phyloP scores from a whole-genome alignment of 2,797 vertebrate species.

The Galaxias olidus region DNA sequence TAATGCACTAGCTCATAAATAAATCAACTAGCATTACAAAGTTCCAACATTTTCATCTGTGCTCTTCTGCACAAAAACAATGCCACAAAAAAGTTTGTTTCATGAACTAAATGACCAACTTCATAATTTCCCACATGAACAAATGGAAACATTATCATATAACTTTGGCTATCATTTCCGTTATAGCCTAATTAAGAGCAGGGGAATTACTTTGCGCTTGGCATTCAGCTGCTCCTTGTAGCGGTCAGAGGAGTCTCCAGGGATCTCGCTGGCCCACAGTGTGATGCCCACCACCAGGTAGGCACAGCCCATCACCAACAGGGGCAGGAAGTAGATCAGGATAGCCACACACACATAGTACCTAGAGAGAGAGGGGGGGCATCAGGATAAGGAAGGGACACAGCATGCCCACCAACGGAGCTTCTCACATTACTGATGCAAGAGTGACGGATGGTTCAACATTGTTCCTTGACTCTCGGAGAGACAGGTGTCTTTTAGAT shows the following conservation, averaged over 20 bases:
- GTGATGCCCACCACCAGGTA: conserved; percentile 91
- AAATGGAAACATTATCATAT: neutral
- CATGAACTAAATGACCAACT: too few relatives aligned
- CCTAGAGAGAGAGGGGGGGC: conserved; percentile 65
- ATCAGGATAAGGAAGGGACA: conserved; percentile 59
- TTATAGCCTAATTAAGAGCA: neutral
- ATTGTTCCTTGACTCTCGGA: neutral
- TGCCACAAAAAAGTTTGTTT: too few relatives aligned
- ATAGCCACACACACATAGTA: conserved; percentile 90
- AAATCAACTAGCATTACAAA: too few relatives aligned
- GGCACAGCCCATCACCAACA: conserved; percentile 92
- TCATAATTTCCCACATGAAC: too few relatives aligned
- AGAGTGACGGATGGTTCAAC: too few relatives aligned
- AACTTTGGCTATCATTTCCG: neutral
- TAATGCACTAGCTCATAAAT: too few relatives aligned
- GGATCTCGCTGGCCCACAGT: conserved; percentile 95
- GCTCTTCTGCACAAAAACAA: too few relatives aligned
- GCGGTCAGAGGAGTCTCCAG: conserved; percentile 91
- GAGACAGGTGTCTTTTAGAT: neutral
- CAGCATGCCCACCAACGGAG: neutral
- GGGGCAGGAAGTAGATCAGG: conserved; percentile 91
- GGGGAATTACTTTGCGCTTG: conserved; percentile 86
- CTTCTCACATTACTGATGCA: too few relatives aligned
- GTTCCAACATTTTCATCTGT: too few relatives aligned
- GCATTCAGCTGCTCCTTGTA: conserved; percentile 95